phyloP scores from a whole-genome alignment of 1,140 invertebrate genomes.

The Drosophila ogumai region DNA sequence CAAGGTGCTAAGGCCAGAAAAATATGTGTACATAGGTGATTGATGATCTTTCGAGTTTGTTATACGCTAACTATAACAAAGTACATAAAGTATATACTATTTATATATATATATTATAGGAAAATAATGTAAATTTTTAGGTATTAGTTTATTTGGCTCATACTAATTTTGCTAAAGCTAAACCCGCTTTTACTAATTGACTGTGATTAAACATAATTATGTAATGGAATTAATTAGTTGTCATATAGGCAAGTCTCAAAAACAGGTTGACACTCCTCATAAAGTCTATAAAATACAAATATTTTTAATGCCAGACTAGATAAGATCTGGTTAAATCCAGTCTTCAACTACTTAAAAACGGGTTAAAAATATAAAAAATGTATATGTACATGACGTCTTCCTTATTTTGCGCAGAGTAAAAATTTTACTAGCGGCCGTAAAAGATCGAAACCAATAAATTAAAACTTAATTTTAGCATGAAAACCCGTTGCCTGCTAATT shows the following conservation, averaged over 20 bases:
- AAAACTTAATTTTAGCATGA: conserved; percentile 11
- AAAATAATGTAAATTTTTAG: background rate
- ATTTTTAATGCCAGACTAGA: background rate
- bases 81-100: background rate
- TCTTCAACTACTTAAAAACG: conserved; percentile 6
- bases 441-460: conserved; percentile 7
- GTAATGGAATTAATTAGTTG: background rate
- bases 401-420: conserved; percentile 6
- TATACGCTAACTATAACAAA: background rate
- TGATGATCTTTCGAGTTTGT: conserved; percentile 13
- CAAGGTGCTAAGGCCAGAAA: conserved; percentile 3
- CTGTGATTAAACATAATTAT: background rate
- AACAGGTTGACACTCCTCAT: background rate
- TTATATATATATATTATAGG: background rate
- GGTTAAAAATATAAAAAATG: conserved; percentile 5
- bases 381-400: conserved; percentile 15
- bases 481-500: background rate
- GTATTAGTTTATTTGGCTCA: background rate
- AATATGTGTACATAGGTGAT: conserved; percentile 3
- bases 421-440: conserved; percentile 7
- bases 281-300: background rate
- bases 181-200: background rate
- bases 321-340: conserved; percentile 9
- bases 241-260: conserved; percentile 1
- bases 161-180: background rate